phyloP scores from a whole-genome alignment of 2,797 vertebrate genomes.

The Poliocrania exsul region DNA sequence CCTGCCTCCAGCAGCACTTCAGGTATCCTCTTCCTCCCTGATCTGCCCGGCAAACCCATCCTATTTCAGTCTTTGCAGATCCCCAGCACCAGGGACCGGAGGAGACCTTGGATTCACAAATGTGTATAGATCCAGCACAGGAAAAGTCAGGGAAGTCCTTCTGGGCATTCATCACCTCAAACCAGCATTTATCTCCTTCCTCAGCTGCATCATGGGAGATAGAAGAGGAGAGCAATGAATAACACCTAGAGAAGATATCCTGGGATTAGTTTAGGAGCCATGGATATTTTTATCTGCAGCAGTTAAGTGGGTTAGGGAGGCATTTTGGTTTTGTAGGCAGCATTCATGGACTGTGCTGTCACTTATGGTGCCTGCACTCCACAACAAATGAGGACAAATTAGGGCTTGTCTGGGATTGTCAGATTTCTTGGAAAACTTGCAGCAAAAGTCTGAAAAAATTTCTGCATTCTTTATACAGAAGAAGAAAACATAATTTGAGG shows the following conservation, averaged over 20 bases:
- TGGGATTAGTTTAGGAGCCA: not conserved
- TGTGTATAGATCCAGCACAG: not conserved
- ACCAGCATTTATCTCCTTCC: not conserved
- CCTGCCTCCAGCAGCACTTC: not conserved
- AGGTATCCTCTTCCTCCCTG: not conserved
- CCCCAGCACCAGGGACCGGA: not conserved
- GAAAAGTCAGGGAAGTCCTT: not conserved
- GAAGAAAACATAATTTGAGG: not conserved
- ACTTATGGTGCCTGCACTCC: fast-evolving
- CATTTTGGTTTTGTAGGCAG: not conserved
- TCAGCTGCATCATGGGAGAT: not conserved
- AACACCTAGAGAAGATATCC: not conserved
- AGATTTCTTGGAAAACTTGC: not conserved
- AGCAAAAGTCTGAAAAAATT: not conserved
- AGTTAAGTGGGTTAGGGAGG: not conserved
- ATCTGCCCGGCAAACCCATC: not conserved
- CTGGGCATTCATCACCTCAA: not conserved
- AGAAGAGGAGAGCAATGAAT: not conserved
- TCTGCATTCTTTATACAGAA: not conserved
- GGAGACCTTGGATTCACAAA: not conserved
- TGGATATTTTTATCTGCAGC: not conserved
- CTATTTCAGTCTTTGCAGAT: not conserved
- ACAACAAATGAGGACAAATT: not conserved
- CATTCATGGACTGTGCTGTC: not conserved
- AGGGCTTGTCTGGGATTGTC: not conserved